Evolutionary conservation across 1,140 invertebrate genomes (phyloP), one percentile per base, ranked within the genome.

Genomic region (Pararge aegeria): DNA sequence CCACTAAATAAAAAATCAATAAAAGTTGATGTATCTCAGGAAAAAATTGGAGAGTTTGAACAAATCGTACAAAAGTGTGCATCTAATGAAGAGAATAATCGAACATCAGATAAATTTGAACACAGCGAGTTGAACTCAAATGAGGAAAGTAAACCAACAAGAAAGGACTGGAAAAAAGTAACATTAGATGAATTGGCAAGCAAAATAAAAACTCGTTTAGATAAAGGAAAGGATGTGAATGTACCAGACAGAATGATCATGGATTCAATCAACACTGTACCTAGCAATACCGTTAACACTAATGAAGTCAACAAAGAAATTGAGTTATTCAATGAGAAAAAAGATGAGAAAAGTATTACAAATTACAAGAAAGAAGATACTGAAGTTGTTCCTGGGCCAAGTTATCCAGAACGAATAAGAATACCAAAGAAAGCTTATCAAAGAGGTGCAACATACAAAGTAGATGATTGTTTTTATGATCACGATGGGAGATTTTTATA

Each of bases 401-500:
- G 73, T 49, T 92, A 94, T 78, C 90, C 92, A 58, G 89, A 92
- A 54, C 87, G 79, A 65, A 95, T 95, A 63, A 92, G 90, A 56
- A 95, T 95, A 53, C 94, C 94, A 5, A 91, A 91, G 54, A 90
- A 92, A 51, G 81, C 91, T 10, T 92, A 86, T 15, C 92, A 92
- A 63, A 80, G 82, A 69, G 93, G 92, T 16, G 92, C 91, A 24
- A 94, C 93, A 12, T 95, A 95, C 71, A 93, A 93, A 77, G 90
- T 95, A 1, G 91, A 93, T 65, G 94, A 96, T 87, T 94, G 94
- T 67, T 96, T 93, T 83, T 96, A 96, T 80, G 94, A 95, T 80
- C 90, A 93, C 76, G 94, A 95, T 91, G 95, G 95, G 0, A 88
- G 91, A 80, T 95, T 95, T 91, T 90, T 96, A 13, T 95, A 95